Percentiles rank a stretch among this genome's conserved stretches.
phyloP scores from a whole-genome alignment of 2,888 invertebrate species.

The Helicoverpa assulta region DNA sequence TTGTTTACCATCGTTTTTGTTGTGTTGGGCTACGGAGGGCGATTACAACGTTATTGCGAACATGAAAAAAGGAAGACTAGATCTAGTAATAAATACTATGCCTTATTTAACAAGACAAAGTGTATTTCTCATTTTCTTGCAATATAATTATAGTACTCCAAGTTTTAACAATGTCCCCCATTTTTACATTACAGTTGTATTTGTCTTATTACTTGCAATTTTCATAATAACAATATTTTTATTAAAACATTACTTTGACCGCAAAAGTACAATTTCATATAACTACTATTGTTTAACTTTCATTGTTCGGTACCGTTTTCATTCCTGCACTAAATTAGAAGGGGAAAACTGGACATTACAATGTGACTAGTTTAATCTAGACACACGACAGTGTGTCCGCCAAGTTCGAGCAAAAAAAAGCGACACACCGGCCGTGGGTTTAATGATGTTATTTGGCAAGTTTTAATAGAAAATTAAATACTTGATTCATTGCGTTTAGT shows the following conservation, averaged over 20 bases:
- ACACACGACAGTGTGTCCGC: no score
- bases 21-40: slow-evolving; percentile 5
- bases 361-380: neutral
- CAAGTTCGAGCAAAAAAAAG: no score
- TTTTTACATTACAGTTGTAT: slow-evolving; percentile 24
- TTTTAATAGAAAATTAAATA: no score
- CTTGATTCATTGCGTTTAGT: no score
- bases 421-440: no score
- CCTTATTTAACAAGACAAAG: neutral
- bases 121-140: neutral
- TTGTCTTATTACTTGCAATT: slow-evolving; percentile 19
- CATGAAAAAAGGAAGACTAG: slow-evolving; percentile 3
- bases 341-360: neutral
- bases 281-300: neutral
- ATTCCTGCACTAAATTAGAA: neutral
- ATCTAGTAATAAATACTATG: neutral
- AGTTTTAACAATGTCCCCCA: slow-evolving; percentile 19
- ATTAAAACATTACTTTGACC: slow-evolving; percentile 1
- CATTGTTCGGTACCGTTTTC: neutral
- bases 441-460: no score
- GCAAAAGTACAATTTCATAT: slow-evolving; percentile 15
- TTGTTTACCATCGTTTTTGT: slow-evolving; percentile 39
- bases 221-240: slow-evolving; percentile 6
- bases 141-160: neutral
- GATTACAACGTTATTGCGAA: neutral